Conservation (phyloP, 2,888 invertebrate genomes). For the Sarcophaga subvicina region DNA sequence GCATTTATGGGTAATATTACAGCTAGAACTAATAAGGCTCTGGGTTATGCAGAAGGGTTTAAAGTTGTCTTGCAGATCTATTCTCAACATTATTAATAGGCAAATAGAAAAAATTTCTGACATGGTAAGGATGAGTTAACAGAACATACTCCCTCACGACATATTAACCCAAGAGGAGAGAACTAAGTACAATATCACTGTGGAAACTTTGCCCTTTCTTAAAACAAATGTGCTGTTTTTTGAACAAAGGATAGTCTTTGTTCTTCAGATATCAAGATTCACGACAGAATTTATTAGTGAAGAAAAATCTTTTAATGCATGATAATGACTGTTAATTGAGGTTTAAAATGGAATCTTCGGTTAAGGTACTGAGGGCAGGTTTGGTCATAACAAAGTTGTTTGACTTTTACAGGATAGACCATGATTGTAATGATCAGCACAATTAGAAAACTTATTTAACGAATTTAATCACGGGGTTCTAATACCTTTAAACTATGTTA, state of each 20-base stretch:
- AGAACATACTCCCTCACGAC: conserved; percentile 17
- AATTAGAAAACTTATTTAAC: conserved; percentile 19
- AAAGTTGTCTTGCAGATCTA: conserved; percentile 25
- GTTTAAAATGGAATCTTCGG: conserved; percentile 7
- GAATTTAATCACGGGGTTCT: conserved; percentile 9
- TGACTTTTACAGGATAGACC: conserved; percentile 18
- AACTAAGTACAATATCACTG: conserved; percentile 19
- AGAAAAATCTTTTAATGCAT: conserved; percentile 30
- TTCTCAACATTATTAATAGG: conserved; percentile 23
- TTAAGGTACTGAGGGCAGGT: conserved; percentile 14
- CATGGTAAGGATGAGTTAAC: conserved; percentile 9
- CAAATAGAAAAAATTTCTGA: conserved; percentile 30
- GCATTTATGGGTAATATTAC: conserved; percentile 24
- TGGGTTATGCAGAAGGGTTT: conserved; percentile 16
- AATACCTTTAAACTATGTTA: conserved; percentile 18
- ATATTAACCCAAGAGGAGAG: conserved; percentile 28
- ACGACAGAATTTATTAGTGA: conserved; percentile 20
- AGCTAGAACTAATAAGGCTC: conserved; percentile 17
- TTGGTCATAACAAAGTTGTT: conserved; percentile 19
- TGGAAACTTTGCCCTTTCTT: conserved; percentile 30
- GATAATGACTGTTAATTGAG: conserved; percentile 22
- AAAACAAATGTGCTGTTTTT: conserved; percentile 30
- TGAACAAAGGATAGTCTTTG: conserved; percentile 35
- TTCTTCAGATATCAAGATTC: conserved; percentile 22
- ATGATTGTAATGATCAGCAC: conserved; percentile 33